Evolutionary conservation across 2,113 vertebrate genomes (phyloP), one percentile per base, ranked within the genome.

Genomic region (Ptyas mucosa): DNA sequence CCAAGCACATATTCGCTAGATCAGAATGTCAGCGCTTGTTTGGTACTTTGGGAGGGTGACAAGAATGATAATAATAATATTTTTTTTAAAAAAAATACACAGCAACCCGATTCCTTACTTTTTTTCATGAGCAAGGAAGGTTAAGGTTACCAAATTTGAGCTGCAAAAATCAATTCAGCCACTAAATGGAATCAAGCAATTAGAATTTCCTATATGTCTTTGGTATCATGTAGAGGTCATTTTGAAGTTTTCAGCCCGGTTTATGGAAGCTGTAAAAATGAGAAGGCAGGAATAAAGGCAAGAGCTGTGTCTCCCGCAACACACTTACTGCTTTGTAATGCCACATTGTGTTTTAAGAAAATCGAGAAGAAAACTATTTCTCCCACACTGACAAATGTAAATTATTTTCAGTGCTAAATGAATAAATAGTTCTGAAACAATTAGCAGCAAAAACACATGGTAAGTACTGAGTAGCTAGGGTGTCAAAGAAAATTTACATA

Each of bases 401-500:
- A 93, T 87, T 95, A 57, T 88, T 95, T 96, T 89, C 58, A 91
- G 92, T 92, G 75, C 92, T 97, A 97, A 97, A 98, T 96, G 96
- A 97, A 92, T 90, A 94, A 93, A 94, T 81, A 81, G 69, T 39
- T 94, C 95, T 96, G 95, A 96, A 89, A 95, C 93, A 96, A 95
- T 96, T 93, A 95, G 90, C 95, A 94, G 75, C 90, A 95, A 96
- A 97, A 93, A 93, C 91, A 96, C 93, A 95, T 95, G 90, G 26
- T 91, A 96, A 96, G 90, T 69, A 91, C 90, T 95, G 53, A 8
- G 49, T 29, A 58, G 90, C 85, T 90, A 94, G 90, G 29, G 89
- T 94, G 94, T 94, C 90, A 95, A 96, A 96, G 90, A 87, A 97
- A 91, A 54, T 90, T 93, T 64, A 81, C 4, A 2, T 43, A 93